A percentile compares a stretch with the other conserved stretches of the same genome.
Conservation (phyloP, 1,140 invertebrate genomes). For the Aphelenchoides fujianensis region DNA sequence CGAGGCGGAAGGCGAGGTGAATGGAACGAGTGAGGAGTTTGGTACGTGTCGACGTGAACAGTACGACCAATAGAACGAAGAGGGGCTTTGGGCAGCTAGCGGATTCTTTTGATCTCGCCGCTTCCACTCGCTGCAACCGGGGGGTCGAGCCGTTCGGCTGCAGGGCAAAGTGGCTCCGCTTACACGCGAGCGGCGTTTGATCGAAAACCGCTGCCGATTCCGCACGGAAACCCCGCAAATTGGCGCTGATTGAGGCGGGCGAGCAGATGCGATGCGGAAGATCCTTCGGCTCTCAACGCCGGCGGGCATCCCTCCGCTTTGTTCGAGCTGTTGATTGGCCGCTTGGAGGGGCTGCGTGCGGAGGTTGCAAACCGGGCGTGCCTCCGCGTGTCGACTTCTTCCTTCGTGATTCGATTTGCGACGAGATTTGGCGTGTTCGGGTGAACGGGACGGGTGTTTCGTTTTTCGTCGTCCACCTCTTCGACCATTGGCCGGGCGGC, state of each 20-base stretch:
- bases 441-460: too few relatives aligned
- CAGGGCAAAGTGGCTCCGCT: not conserved
- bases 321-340: slow-evolving; percentile 1
- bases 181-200: not conserved
- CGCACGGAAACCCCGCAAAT: not conserved
- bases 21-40: too few relatives aligned
- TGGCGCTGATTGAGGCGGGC: not conserved
- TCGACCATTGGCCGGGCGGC: too few relatives aligned
- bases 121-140: not conserved
- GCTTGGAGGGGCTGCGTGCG: too few relatives aligned
- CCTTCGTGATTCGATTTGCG: too few relatives aligned
- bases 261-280: not conserved
- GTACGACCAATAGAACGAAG: not conserved
- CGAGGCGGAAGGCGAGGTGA: too few relatives aligned
- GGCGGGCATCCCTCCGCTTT: not conserved
- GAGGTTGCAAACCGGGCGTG: too few relatives aligned
- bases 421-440: too few relatives aligned
- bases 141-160: not conserved
- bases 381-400: too few relatives aligned
- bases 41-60: too few relatives aligned
- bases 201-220: not conserved
- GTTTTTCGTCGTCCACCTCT: too few relatives aligned
- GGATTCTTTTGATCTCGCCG: not conserved
- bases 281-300: not conserved
- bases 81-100: too few relatives aligned